These are phyloP conservation scores for Caenorhabditis doughertyi DNA, from an alignment of 2,888 invertebrate species.

Conservation along the genomic window DNA sequence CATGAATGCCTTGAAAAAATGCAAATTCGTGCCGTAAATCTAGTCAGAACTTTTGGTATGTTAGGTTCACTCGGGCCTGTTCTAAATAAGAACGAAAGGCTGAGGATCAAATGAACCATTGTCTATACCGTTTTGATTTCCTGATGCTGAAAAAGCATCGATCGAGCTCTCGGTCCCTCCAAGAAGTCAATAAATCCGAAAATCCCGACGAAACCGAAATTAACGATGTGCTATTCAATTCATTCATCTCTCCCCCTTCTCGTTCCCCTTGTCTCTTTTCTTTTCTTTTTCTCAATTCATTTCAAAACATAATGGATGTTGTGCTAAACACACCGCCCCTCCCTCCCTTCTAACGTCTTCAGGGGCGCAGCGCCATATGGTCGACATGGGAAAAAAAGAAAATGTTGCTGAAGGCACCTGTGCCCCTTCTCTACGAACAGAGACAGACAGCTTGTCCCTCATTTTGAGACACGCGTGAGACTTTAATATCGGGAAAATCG, in stretches of 20 bases:
- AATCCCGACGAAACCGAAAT: too few species aligned
- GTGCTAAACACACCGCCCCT: constrained; percentile 48
- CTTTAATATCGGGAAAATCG: constrained; percentile 46
- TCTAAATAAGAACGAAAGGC: too few species aligned
- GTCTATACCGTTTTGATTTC: too few species aligned
- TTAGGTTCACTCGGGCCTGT: too few species aligned
- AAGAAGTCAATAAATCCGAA: too few species aligned
- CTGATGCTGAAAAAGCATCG: too few species aligned
- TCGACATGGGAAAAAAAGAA: constrained; percentile 48
- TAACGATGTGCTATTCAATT: too few species aligned
- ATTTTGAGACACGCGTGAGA: constrained; percentile 67
- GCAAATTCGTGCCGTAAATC: too few species aligned
- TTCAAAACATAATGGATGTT: constrained; percentile 51
- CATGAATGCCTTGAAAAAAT: too few species aligned
- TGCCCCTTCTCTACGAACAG: not conserved
- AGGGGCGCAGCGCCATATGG: constrained; percentile 62
- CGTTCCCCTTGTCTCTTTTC: not conserved
- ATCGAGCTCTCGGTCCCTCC: too few species aligned
- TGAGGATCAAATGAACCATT: too few species aligned
- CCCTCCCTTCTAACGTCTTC: not conserved
- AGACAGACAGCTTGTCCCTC: constrained; percentile 62
- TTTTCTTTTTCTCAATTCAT: not conserved
- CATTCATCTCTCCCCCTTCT: not conserved
- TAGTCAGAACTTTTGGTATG: too few species aligned
- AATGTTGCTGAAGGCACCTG: constrained; percentile 58